Percentiles rank a stretch among this genome's conserved stretches.
Conservation (phyloP, 2,888 invertebrate species). For the Xanthia icteritia region DNA sequence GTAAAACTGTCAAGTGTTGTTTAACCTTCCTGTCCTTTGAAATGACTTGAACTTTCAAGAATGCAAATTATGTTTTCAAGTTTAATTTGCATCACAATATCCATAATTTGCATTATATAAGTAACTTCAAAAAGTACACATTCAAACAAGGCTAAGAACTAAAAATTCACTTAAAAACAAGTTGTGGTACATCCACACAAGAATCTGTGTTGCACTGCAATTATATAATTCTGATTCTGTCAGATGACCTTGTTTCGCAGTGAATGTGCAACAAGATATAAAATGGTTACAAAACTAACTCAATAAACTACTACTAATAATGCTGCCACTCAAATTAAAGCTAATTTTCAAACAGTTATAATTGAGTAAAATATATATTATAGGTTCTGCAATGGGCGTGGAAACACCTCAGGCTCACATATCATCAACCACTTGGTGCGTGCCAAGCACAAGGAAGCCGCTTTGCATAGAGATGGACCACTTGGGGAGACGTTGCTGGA, state of each 20-base stretch:
- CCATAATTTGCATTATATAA: conserved; percentile 33
- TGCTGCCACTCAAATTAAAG: not conserved
- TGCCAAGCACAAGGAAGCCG: conserved; percentile 99
- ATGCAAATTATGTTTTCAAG: conserved; percentile 26
- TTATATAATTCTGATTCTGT: conserved; percentile 48
- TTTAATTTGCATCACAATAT: conserved; percentile 40
- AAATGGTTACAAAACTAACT: conserved; percentile 18
- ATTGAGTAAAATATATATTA: conserved; percentile 22
- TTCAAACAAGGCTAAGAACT: not conserved
- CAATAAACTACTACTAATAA: conserved; percentile 2
- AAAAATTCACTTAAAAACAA: not conserved
- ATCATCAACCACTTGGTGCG: conserved; percentile 99
- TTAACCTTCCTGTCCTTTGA: conserved; percentile 33
- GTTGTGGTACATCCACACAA: not conserved
- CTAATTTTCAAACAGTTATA: not conserved
- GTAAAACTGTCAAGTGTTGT: not conserved
- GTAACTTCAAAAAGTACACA: not conserved
- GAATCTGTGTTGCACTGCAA: conserved; percentile 10
- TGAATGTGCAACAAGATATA: conserved; percentile 31
- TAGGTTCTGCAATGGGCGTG: conserved; percentile 99
- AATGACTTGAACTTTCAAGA: conserved; percentile 22
- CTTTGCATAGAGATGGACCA: conserved; percentile 98
- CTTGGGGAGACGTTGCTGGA: conserved; percentile 99
- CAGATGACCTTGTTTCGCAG: conserved; percentile 34
- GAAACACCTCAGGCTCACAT: conserved; percentile 99